Base-by-base conservation (phyloP, 2,888 invertebrate genomes). In the Drosophila prostipennis region DNA sequence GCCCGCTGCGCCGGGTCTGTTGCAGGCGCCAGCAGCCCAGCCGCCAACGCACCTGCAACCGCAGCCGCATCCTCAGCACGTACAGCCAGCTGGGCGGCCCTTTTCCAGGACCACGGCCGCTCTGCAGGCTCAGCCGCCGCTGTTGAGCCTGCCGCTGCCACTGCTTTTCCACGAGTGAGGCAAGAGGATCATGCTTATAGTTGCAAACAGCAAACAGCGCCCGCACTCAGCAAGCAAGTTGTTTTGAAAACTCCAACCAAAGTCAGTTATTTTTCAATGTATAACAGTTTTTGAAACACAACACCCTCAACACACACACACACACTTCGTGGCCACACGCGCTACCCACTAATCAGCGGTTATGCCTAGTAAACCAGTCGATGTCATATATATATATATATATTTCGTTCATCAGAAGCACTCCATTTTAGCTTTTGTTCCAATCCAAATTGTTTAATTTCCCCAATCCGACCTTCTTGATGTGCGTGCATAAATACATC, bases 1-100 rank as follows among this genome's bases (percentile, higher is more conserved):
- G 78, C 69, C 87, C 26, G 69, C 60, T 93, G 94, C 93, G 86
- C 94, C 94, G 91, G 87, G 85, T 48, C 92, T 90, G 85, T 87
- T 90, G 81, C 87, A 82, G 89, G 88, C 82, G 78, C 89, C 87
- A 77, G 83, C 86, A 86, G 89, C 76, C 70, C 45, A 87, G 88
- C 76, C 39, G 46, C 67, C 53, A 32, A 55, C 39, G 56, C 72
- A 55, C 42, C 55, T 43, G 84, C 94, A 92, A 63, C 52, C 63
- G 83, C 94, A 92, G 59, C 52, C 63, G 40, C 94, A 72, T 16
- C 59, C 29, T 46, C 84, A 74, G 74, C 89, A 80, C 85, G 80
- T 81, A 82, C 91, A 79, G 72, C 87, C 26, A 6, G 26, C 26
- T 81, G 77, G 52, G 19, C 94, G 92, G 19, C 56, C 55, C 8